Evolutionary conservation across 2,888 invertebrate genomes (phyloP).

Genomic region (Omphaloscelis lunosa): DNA sequence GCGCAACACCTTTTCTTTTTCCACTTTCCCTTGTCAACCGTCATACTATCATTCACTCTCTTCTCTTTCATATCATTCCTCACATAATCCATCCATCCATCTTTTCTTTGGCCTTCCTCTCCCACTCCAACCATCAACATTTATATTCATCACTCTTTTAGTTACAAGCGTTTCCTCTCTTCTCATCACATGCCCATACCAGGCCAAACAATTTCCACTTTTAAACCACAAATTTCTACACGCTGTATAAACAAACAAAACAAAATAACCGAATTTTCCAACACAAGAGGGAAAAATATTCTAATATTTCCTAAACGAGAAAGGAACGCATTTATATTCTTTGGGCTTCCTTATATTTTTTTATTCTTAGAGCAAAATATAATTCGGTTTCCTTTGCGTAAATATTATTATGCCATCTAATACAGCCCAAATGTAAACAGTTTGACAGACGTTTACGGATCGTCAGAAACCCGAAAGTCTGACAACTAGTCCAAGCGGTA

Average conservation of each 20-base stretch:
- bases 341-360: slow-evolving; percentile 47
- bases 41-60: too few relatives aligned
- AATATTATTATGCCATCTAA: not conserved
- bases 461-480: not conserved
- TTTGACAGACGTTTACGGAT: not conserved
- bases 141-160: too few relatives aligned
- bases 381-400: slow-evolving; percentile 30
- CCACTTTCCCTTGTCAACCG: too few relatives aligned
- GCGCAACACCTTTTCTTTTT: too few relatives aligned
- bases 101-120: too few relatives aligned
- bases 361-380: slow-evolving; percentile 45
- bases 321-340: slow-evolving; percentile 53
- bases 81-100: too few relatives aligned
- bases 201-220: too few relatives aligned
- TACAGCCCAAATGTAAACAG: slow-evolving; percentile 1
- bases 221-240: too few relatives aligned
- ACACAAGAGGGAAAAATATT: slow-evolving; percentile 45
- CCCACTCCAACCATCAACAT: too few relatives aligned
- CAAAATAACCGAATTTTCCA: slow-evolving; percentile 13
- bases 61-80: too few relatives aligned
- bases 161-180: too few relatives aligned
- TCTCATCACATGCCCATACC: too few relatives aligned
- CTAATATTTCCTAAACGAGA: slow-evolving; percentile 52
- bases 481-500: not conserved
- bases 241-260: slow-evolving; percentile 23